Evolutionary conservation across 2,797 vertebrate genomes (phyloP), one percentile per base, ranked within the genome.

Genomic region (Vespertilio murinus): DNA sequence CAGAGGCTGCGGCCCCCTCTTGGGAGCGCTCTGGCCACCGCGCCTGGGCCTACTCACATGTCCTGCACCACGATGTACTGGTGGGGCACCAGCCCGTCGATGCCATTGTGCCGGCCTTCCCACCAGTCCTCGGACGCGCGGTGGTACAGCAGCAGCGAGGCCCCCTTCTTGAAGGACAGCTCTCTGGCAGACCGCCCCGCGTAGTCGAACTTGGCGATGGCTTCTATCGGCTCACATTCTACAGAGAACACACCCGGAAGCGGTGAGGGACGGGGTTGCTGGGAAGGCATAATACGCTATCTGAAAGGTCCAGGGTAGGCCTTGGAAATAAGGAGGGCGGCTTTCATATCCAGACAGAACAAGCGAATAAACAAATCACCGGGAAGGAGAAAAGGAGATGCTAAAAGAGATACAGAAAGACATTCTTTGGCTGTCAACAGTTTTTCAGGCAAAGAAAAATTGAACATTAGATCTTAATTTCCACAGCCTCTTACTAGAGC

Each of bases 31-130:
- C 6, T 0, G 56, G 93, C 17, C 7, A 3, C 3, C 1, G 8
- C 75, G n/a, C 52, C 0, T 1, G 96, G 95, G 59, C 14, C 74
- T 95, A 98, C 99, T 99, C 98, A 99, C 99, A 99, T 99, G 92
- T 99, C 99, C 96, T 99, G 99, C 96, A 99, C 99, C 88, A 99
- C 99, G 11, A 99, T 99, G 95, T 99, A 99, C 97, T 99, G 99
- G 97, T 99, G 99, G 25, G 99, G 99, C 91, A 99, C 99, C 59
- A 99, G 98, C 87, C 99, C 99, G 1, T 99, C 99, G 5, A 99
- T 98, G 47, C 99, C 99, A 0, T 99, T 99, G 98, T 99, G 99
- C 30, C 99, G 98, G 77, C 99, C 99, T 98, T 99, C 99, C 99
- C 99, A 99, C 99, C 99, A 99, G 98, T 99, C 99, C 79, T 99